Evolutionary conservation across 2,888 invertebrate species (phyloP).

Genomic region (Acleris cristana): DNA sequence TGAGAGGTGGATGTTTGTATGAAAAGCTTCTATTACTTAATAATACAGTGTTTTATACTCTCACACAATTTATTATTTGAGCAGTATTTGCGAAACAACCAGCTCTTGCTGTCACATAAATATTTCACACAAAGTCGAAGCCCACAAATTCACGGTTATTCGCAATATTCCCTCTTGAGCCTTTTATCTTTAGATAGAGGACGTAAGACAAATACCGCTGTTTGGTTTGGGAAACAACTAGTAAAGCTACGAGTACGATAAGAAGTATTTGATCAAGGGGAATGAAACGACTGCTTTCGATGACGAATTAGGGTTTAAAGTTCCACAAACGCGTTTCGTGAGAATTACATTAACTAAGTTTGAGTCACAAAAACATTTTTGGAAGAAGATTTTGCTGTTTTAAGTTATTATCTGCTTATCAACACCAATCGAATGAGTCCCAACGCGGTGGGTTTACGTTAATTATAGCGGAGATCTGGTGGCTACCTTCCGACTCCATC

Average conservation of each 20-base stretch:
- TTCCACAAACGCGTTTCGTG: background rate
- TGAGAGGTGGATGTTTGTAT: too few species aligned
- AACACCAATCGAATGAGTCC: too few species aligned
- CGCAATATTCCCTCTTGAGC: slow-evolving; percentile 25
- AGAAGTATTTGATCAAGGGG: too few species aligned
- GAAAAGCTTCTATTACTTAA: too few species aligned
- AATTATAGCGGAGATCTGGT: too few species aligned
- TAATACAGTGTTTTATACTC: background rate
- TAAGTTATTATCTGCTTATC: too few species aligned
- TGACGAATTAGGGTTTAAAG: background rate
- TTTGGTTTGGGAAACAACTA: slow-evolving; percentile 2
- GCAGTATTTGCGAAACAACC: slow-evolving; percentile 3
- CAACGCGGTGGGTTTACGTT: too few species aligned
- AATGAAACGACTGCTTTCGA: background rate
- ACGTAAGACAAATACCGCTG: slow-evolving; percentile 19
- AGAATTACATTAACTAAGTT: too few species aligned
- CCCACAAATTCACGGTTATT: slow-evolving; percentile 19
- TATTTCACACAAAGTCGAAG: slow-evolving; percentile 32
- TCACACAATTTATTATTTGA: slow-evolving; percentile 1
- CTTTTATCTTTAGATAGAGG: slow-evolving; percentile 31
- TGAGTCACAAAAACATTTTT: too few species aligned
- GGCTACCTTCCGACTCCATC: too few species aligned
- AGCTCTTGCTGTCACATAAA: slow-evolving; percentile 34
- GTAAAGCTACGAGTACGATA: background rate
- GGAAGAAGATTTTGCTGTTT: too few species aligned